phyloP scores from a whole-genome alignment of 2,888 invertebrate species.

The Piscicola geometra region DNA sequence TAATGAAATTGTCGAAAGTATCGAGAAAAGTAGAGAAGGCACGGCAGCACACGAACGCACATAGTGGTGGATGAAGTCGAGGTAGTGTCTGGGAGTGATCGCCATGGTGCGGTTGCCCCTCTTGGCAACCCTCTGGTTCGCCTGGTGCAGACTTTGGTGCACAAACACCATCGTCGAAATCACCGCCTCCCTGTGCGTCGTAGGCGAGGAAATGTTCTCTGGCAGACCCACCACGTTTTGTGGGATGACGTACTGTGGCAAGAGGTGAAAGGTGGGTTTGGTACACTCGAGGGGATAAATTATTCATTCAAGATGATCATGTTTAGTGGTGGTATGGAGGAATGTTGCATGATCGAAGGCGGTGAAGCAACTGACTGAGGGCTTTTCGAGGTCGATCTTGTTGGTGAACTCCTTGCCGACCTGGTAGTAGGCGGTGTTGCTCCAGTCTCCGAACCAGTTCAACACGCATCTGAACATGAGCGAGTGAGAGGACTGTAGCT shows the following conservation, averaged over 20 bases:
- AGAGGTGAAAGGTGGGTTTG: not conserved
- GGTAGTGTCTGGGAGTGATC: conserved; percentile 92
- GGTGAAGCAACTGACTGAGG: conserved; percentile 53
- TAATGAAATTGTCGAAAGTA: too few relatives aligned
- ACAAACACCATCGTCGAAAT: conserved; percentile 97
- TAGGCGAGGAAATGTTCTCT: conserved; percentile 61
- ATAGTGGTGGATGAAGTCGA: conserved; percentile 99
- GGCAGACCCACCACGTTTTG: conserved; percentile 72
- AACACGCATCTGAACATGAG: conserved; percentile 70
- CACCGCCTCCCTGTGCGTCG: conserved; percentile 88
- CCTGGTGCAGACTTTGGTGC: conserved; percentile 91
- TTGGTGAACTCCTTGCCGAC: conserved; percentile 92
- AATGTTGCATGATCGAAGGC: too few relatives aligned
- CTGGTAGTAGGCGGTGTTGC: conserved; percentile 70
- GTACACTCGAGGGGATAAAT: too few relatives aligned
- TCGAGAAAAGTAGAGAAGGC: too few relatives aligned
- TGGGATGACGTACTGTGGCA: conserved; percentile 71
- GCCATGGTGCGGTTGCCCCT: conserved; percentile 92
- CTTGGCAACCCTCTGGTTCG: conserved; percentile 80
- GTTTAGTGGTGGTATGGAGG: too few relatives aligned
- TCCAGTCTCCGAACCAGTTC: conserved; percentile 99
- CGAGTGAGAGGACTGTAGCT: not conserved
- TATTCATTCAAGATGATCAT: too few relatives aligned
- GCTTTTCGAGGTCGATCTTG: conserved; percentile 80
- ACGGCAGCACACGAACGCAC: too few relatives aligned